Base-by-base conservation (phyloP, 2,113 vertebrate species). In the Myiopsitta monachus region DNA sequence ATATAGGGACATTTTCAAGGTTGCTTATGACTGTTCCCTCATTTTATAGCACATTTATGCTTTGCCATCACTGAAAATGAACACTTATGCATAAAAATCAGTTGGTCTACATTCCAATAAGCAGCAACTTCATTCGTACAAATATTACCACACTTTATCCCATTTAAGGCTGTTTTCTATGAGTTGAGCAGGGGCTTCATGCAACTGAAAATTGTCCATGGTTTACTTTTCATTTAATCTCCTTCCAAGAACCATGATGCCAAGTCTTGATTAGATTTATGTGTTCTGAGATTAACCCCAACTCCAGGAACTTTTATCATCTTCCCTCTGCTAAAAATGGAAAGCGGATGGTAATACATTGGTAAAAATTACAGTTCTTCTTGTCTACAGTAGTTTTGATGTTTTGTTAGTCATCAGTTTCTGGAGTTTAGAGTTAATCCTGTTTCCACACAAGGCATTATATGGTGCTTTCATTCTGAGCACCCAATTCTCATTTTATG, bases 1-100 rank as follows among this genome's bases (percentile, higher is more conserved):
- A 89, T 96, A 94, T 39, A 78, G 77, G 61, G 49, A 87, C 46
- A 36, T 66, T 87, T 96, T 62, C 78, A 91, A 93, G 57, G 49
- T 85, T 97, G 83, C n/a, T 95, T 89, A 79, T 72, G 81, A 91
- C 87, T 92, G 74, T 96, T 96, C 41, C 80, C 94, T 49, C 30
- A 54, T 87, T 87, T 92, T 86, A 74, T 91, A 66, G 52, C 52
- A 67, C 22, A 52, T 27, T 80, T 84, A 72, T 62, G 38, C 86
- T 92, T 94, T 84, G 38, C 52, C 41, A 59, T 82, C n/a, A 30
- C 41, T 87, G 69, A 92, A 91, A 92, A 82, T 8, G 28, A 88
- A 84, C 26, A 39, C 10, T 46, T 67, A n/a, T 6, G 86, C 46
- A 75, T 52, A 90, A 93, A 67, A 92, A 81, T 47, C 43, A 83